Base-by-base conservation (phyloP, 2,888 invertebrate genomes). In the Ferdinandea cuprea region DNA sequence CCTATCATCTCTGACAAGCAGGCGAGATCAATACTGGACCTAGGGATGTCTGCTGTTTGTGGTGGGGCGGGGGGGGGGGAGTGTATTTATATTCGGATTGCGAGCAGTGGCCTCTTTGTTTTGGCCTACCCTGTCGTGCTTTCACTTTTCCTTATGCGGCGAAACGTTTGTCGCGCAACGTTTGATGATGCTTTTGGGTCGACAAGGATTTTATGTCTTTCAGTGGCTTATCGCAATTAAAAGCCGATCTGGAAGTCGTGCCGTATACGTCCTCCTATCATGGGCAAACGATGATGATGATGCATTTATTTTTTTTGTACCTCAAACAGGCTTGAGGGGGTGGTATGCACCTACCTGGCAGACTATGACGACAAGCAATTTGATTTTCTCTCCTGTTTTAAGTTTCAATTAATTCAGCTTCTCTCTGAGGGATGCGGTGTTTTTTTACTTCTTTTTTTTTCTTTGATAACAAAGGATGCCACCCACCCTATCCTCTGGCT, bases 81-180 rank as follows among this genome's bases (percentile, higher is more conserved):
- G 25, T 1, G 54, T 9, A 54, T 61, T 44, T 35, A 5, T 25
- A 56, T 48, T 65, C 28, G 65, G 35, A 74, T 21, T 74, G 46
- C 63, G 25, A 71, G 32, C 13, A 6, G 21, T 56, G 52, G 56
- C 32, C 63, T 61, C 63, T 50, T 69, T 77, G 37, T 66, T 59
- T 35, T 59, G 56, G 59, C 37, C 65, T 65, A 40, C 21, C 58
- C 37, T 21, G 42, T 46, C 50, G 46, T 71, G 78, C 83, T 83
- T 83, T 83, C 83, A 83, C 83, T 83, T 78, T 81, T 78, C 68
- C 78, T 73, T 83, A 68, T 83, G 77, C 46, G 69, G 80, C 44
- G 52, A 65, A 65, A 30, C 61, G 52, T 81, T 74, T 81, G 77
- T 71, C 65, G 65, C 65, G 35, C 52, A 25, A 72, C 63, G 54